Evolutionary conservation across 1,140 invertebrate species (phyloP).

Genomic region (Eupristina koningsbergeri): DNA sequence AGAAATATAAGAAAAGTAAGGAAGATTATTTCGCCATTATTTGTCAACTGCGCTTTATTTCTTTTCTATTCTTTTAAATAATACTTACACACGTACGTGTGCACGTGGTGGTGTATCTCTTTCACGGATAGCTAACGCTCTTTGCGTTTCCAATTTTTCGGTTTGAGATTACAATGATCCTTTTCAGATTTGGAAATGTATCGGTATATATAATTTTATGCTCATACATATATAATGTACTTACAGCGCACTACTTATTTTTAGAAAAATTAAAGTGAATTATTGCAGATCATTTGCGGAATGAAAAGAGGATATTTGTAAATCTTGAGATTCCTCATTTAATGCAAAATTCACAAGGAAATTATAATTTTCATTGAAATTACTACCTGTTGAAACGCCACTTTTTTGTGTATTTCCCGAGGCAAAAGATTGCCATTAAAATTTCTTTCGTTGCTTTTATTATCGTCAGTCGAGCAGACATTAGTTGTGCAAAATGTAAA

Average conservation of each 20-base stretch:
- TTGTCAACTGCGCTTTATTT: slow-evolving; percentile 25
- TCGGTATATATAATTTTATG: neutral
- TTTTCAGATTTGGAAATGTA: neutral
- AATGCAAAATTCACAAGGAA: neutral
- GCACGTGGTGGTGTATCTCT: neutral
- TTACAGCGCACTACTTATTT: neutral
- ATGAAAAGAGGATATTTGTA: neutral
- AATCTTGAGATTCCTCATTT: neutral
- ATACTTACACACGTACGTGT: neutral
- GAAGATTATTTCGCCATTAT: slow-evolving; percentile 30
- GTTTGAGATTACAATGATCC: slow-evolving; percentile 24
- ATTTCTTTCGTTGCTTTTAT: neutral
- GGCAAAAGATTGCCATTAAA: neutral
- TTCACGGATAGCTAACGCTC: slow-evolving; percentile 16
- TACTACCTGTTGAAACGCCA: neutral
- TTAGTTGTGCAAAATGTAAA: neutral
- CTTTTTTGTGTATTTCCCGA: neutral
- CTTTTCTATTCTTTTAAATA: slow-evolving; percentile 21
- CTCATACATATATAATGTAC: neutral
- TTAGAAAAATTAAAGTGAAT: neutral
- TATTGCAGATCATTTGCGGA: neutral
- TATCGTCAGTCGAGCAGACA: neutral
- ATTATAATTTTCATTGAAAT: neutral
- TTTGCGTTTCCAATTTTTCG: slow-evolving; percentile 24
- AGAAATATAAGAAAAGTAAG: neutral